Conservation (phyloP, 1,140 invertebrate species). For the Leptoteleia sp. region DNA sequence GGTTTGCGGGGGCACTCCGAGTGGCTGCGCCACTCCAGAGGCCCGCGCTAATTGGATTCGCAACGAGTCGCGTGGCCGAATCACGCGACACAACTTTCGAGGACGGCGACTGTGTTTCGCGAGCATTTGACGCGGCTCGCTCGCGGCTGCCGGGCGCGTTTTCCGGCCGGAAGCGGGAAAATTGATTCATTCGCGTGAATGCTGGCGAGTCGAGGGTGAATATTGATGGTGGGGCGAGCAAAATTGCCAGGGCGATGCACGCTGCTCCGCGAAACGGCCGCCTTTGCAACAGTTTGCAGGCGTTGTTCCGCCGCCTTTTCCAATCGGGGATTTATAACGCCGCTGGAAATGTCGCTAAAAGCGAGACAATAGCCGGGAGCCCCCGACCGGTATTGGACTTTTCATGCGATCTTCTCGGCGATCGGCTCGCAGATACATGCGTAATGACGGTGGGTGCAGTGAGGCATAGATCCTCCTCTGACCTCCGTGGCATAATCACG, state of each 20-base stretch:
- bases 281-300: not conserved
- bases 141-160: too few relatives aligned
- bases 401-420: constrained; percentile 71
- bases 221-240: constrained; percentile 68
- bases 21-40: constrained; percentile 58
- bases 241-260: constrained; percentile 67
- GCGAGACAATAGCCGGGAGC: constrained; percentile 44
- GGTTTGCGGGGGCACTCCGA: constrained; percentile 29
- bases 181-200: too few relatives aligned
- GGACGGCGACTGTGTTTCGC: constrained; percentile 13
- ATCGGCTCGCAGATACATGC: constrained; percentile 69
- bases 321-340: constrained; percentile 40
- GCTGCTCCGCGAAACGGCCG: not conserved
- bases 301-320: constrained; percentile 23
- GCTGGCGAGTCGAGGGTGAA: constrained; percentile 59
- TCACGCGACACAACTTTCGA: constrained; percentile 56
- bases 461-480: constrained; percentile 75
- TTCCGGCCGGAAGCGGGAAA: too few relatives aligned
- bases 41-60: constrained; percentile 70
- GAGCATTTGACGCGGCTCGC: too few relatives aligned
- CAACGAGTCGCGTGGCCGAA: constrained; percentile 55
- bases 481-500: constrained; percentile 76
- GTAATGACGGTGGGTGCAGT: constrained; percentile 74
- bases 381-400: constrained; percentile 66
- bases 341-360: constrained; percentile 33